A percentile compares a stretch with the other conserved stretches of the same genome.
phyloP scores from a whole-genome alignment of 2,113 vertebrate genomes.

The Turnix velox region DNA sequence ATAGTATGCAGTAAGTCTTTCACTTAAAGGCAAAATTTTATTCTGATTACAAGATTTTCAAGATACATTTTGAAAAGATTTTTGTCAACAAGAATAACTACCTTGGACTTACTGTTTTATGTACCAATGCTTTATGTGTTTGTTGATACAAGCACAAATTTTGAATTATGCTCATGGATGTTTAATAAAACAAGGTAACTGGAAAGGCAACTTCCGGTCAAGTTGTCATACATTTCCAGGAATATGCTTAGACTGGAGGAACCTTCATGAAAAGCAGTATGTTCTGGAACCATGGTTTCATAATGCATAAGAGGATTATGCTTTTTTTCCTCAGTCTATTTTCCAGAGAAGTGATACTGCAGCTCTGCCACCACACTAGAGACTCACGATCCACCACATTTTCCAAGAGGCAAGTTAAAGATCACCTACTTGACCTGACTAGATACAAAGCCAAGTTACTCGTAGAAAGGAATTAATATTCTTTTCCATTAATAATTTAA shows the following conservation, averaged over 20 bases:
- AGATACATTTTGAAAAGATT: constrained; percentile 59
- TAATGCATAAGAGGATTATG: neutral
- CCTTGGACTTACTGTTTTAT: constrained; percentile 53
- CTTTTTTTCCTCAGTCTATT: neutral
- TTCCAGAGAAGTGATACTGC: constrained; percentile 10
- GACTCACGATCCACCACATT: neutral
- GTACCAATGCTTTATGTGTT: constrained; percentile 48
- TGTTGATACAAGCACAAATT: constrained; percentile 55
- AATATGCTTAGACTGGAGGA: constrained; percentile 22
- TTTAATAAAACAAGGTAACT: constrained; percentile 31
- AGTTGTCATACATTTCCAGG: constrained; percentile 42
- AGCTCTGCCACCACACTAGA: constrained; percentile 1
- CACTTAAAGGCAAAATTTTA: constrained; percentile 65
- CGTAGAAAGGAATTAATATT: constrained; percentile 63
- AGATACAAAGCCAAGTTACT: constrained; percentile 45
- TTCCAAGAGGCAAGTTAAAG: constrained; percentile 42
- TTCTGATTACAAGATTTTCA: constrained; percentile 63
- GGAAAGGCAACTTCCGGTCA: constrained; percentile 10
- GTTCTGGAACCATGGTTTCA: constrained; percentile 51
- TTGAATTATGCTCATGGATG: constrained; percentile 44
- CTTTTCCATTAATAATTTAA: constrained; percentile 83
- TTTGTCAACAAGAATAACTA: constrained; percentile 52
- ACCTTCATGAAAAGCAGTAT: neutral
- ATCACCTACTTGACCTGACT: constrained; percentile 36
- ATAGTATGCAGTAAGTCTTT: constrained; percentile 53